Percentiles rank a stretch among this genome's conserved stretches.
Conservation (phyloP, 2,797 vertebrate species). For the Aulostomus chinensis region DNA sequence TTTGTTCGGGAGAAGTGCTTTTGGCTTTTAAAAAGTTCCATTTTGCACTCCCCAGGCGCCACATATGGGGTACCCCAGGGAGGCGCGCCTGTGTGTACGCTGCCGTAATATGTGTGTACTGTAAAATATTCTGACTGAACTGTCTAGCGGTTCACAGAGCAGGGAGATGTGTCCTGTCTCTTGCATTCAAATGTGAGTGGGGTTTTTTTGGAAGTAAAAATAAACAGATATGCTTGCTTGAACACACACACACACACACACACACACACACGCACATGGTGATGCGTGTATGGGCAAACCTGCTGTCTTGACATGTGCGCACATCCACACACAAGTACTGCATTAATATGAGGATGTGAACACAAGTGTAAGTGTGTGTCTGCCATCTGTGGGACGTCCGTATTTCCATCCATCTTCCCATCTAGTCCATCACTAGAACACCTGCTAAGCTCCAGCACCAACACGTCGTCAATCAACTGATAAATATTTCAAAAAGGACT, state of each 20-base stretch:
- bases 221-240: conserved; percentile 80
- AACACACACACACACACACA: too few relatives aligned
- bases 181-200: conserved; percentile 80
- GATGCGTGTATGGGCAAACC: conserved; percentile 60
- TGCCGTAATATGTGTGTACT: conserved; percentile 48
- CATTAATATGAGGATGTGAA: conserved; percentile 48
- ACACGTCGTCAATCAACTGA: conserved; percentile 26
- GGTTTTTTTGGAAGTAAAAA: conserved; percentile 73
- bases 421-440: conserved; percentile 42
- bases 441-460: conserved; percentile 25
- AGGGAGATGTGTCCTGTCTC: conserved; percentile 75
- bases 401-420: conserved; percentile 37
- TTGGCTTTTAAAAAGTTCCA: conserved; percentile 79
- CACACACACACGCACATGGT: too few relatives aligned
- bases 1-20: conserved; percentile 77
- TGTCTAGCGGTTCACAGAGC: conserved; percentile 78
- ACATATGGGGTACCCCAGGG: conserved; percentile 72
- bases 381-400: conserved; percentile 45
- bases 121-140: conserved; percentile 82
- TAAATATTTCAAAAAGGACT: conserved; percentile 37
- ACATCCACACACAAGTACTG: conserved; percentile 57
- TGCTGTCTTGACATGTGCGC: conserved; percentile 68
- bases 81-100: conserved; percentile 44
- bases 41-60: conserved; percentile 79
- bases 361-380: conserved; percentile 22